phyloP scores from a whole-genome alignment of 2,113 vertebrate species.

The Nycticorax nycticorax region DNA sequence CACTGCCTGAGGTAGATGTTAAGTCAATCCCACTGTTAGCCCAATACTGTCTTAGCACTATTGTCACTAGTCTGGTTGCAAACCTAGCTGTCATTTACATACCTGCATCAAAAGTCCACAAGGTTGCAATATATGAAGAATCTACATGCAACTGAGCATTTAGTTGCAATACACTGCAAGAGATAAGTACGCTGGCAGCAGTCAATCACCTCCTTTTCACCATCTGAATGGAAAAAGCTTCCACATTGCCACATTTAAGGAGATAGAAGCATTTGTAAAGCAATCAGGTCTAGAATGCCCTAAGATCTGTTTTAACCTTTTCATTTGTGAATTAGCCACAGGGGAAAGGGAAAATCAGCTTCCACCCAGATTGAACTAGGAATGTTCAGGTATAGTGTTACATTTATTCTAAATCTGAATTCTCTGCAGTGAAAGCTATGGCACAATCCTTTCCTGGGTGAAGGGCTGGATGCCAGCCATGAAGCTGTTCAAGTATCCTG shows the following conservation, averaged over 20 bases:
- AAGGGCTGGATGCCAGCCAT: conserved; percentile 22
- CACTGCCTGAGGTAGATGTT: neutral
- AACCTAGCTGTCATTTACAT: rapidly evolving
- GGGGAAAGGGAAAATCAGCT: neutral
- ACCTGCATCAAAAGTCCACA: neutral
- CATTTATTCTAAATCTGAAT: conserved; percentile 4
- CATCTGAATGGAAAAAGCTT: neutral
- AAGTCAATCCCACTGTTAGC: neutral
- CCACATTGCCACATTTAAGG: neutral
- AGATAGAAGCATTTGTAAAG: neutral
- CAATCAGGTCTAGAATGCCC: neutral
- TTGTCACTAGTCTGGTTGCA: neutral
- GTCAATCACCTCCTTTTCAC: neutral
- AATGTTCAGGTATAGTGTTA: neutral
- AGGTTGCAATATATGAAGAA: neutral
- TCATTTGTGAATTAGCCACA: neutral
- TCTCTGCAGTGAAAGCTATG: neutral
- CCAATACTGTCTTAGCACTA: neutral
- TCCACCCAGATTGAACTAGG: neutral
- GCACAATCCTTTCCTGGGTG: neutral
- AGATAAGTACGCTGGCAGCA: neutral
- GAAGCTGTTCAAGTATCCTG: conserved; percentile 18
- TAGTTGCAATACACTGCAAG: neutral
- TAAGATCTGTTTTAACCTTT: neutral
- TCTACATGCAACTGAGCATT: neutral